These are phyloP conservation scores for Ephialtes manifestator DNA, from an alignment of 2,888 invertebrate species.

Conservation along the genomic window DNA sequence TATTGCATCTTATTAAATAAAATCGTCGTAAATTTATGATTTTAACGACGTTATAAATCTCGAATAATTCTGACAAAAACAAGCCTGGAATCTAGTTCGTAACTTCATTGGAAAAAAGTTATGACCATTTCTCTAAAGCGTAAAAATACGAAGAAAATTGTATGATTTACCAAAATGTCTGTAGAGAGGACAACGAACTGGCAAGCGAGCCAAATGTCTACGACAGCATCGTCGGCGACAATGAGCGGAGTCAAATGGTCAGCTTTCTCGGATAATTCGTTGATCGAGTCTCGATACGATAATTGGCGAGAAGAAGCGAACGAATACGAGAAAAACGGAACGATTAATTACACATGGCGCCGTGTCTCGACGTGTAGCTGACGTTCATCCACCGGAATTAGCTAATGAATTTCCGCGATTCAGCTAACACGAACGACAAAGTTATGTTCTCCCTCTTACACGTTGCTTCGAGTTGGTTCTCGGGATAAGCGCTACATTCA, in stretches of 20 bases:
- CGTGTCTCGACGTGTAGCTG: slow-evolving; percentile 52
- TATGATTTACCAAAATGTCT: background rate
- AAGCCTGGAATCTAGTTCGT: no score
- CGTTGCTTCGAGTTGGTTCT: background rate
- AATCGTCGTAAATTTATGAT: no score
- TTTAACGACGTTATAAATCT: no score
- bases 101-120: background rate
- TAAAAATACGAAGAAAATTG: background rate
- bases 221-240: slow-evolving; percentile 3
- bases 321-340: background rate
- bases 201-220: background rate
- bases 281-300: slow-evolving; percentile 56
- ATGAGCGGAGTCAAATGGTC: slow-evolving; percentile 20
- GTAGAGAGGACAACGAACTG: slow-evolving; percentile 9
- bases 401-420: slow-evolving; percentile 65
- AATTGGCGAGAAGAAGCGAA: slow-evolving; percentile 35
- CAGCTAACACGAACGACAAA: slow-evolving; percentile 13
- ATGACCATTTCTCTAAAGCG: background rate
- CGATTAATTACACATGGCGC: slow-evolving; percentile 64
- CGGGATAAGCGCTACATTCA: background rate
- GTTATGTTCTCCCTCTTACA: slow-evolving; percentile 15
- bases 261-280: slow-evolving; percentile 40
- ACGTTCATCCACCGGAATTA: slow-evolving; percentile 60
- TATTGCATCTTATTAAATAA: no score
- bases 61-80: no score